Evolutionary conservation across 2,888 invertebrate genomes (phyloP).

Genomic region (Ecdyonurus torrentis): DNA sequence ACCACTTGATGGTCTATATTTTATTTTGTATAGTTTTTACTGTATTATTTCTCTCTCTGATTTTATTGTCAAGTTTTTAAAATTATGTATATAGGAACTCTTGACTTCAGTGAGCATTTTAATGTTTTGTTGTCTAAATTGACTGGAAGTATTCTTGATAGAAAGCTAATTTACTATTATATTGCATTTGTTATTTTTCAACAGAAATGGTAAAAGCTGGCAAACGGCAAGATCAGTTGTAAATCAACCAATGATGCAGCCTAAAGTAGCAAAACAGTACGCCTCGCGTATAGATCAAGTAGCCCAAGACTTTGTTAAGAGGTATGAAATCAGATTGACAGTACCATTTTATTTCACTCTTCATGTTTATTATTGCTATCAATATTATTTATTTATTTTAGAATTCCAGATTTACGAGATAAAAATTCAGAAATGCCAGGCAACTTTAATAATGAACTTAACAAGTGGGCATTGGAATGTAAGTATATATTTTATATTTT

Average conservation of each 20-base stretch:
- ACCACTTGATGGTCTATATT: no score
- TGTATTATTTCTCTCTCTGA: no score
- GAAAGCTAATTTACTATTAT: no score
- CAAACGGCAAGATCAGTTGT: conserved; percentile 44
- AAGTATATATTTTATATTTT: conserved; percentile 16
- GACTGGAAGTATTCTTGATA: no score
- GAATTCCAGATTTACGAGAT: conserved; percentile 24
- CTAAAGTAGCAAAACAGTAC: conserved; percentile 37
- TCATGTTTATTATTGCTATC: not conserved
- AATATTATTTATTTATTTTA: conserved; percentile 22
- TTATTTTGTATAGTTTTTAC: no score
- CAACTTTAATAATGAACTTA: conserved; percentile 35
- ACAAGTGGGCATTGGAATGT: conserved; percentile 46
- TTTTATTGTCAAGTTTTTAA: no score
- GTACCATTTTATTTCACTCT: not conserved
- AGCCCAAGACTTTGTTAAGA: conserved; percentile 20
- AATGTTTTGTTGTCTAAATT: no score
- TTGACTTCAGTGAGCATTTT: no score
- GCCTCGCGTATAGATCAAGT: conserved; percentile 32
- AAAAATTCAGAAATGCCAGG: conserved; percentile 24
- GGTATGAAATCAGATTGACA: conserved; percentile 7
- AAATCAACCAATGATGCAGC: conserved; percentile 47
- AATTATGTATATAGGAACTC: no score
- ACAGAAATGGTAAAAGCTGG: conserved; percentile 46
- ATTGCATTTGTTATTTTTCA: conserved; percentile 1